These are phyloP conservation scores for Falcunculus frontatus DNA, from an alignment of 2,113 vertebrate genomes.

Conservation along the genomic window DNA sequence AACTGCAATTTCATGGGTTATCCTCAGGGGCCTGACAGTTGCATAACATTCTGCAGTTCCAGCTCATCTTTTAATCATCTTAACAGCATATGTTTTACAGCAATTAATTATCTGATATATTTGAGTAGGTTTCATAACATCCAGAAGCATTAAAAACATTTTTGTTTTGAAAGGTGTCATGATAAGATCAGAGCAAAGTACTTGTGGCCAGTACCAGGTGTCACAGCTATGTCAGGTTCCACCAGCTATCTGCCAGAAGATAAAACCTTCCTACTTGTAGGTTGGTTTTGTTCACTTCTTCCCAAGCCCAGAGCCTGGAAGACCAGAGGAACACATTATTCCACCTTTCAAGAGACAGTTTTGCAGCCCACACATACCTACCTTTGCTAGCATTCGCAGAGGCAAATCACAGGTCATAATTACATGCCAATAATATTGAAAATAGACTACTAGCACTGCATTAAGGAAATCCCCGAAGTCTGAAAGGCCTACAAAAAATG, in stretches of 20 bases:
- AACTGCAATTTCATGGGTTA: fast-evolving
- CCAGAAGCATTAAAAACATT: neutral
- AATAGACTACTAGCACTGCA: neutral
- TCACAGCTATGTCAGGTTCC: neutral
- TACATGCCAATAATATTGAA: neutral
- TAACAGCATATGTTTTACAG: neutral
- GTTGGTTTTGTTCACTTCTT: neutral
- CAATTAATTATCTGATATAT: neutral
- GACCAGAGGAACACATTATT: neutral
- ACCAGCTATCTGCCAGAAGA: neutral
- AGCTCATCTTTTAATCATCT: neutral
- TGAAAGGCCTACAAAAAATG: neutral
- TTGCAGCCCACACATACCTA: neutral
- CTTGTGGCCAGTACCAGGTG: neutral
- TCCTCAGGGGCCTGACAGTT: too few species aligned
- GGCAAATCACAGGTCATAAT: neutral
- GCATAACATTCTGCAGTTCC: neutral
- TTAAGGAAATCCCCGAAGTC: neutral
- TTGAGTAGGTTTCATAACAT: neutral
- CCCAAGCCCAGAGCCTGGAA: neutral
- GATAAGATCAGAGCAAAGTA: neutral
- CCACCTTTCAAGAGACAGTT: neutral
- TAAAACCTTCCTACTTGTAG: neutral
- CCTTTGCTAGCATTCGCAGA: fast-evolving
- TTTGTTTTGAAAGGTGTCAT: neutral